phyloP scores from a whole-genome alignment of 2,797 vertebrate species.

The Helicolenus hilgendorfi region DNA sequence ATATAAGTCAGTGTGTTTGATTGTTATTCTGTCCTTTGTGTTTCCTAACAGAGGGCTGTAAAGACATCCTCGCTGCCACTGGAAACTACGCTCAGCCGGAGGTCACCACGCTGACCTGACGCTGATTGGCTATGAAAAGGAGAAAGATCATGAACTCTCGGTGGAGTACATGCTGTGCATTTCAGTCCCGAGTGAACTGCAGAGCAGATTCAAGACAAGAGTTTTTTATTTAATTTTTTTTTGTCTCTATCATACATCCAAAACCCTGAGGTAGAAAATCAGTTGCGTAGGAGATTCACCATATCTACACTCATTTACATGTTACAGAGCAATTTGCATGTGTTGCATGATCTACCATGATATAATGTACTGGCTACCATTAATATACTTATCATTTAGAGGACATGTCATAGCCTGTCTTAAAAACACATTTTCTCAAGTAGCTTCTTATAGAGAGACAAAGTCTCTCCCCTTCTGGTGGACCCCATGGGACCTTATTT shows the following conservation, averaged over 20 bases:
- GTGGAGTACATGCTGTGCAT: neutral
- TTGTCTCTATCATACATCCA: neutral
- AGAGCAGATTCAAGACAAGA: constrained; percentile 9
- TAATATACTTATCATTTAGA: constrained; percentile 46
- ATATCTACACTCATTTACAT: constrained; percentile 42
- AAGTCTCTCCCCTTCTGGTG: too few species aligned
- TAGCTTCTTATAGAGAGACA: neutral
- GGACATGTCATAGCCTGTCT: constrained; percentile 23
- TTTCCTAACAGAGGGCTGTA: constrained; percentile 85
- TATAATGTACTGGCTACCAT: constrained; percentile 47
- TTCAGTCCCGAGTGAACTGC: constrained; percentile 30
- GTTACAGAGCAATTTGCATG: constrained; percentile 77
- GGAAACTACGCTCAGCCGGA: constrained; percentile 87
- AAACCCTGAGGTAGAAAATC: constrained; percentile 51
- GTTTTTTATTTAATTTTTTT: neutral
- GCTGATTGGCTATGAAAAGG: constrained; percentile 39
- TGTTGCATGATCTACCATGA: constrained; percentile 76
- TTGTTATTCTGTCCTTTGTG: constrained; percentile 49
- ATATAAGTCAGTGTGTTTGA: constrained; percentile 1
- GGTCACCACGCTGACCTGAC: constrained; percentile 88
- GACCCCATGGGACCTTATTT: too few species aligned
- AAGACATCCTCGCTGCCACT: constrained; percentile 82
- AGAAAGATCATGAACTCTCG: constrained; percentile 17
- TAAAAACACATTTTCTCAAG: neutral
- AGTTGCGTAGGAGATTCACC: constrained; percentile 8